phyloP scores from a whole-genome alignment of 1,140 invertebrate genomes.

The Caligus rogercresseyi region DNA sequence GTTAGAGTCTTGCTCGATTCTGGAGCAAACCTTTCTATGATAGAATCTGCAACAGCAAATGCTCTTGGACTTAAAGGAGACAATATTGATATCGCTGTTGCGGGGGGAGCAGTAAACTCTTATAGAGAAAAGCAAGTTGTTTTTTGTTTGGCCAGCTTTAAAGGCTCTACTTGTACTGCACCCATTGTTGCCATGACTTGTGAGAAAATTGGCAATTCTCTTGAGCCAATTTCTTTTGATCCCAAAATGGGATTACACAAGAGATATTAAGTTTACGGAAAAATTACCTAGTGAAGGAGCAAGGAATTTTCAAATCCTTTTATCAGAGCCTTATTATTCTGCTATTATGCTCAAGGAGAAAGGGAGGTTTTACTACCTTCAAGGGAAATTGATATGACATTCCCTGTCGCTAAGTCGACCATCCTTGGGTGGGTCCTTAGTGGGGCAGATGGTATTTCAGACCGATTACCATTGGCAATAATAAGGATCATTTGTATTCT shows the following conservation, averaged over 20 bases:
- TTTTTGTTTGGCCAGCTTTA: not conserved
- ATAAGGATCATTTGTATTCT: not conserved
- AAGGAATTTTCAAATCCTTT: not conserved
- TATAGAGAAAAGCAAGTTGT: not conserved
- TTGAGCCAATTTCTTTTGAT: not conserved
- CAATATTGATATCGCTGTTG: not conserved
- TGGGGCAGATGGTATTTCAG: not conserved
- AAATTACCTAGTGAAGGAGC: not conserved
- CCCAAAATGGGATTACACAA: not conserved
- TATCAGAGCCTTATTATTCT: not conserved
- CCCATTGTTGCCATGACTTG: not conserved
- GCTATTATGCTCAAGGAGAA: not conserved
- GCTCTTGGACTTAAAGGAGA: not conserved
- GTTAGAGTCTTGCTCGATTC: not conserved
- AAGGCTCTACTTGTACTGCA: not conserved
- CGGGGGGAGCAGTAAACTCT: not conserved
- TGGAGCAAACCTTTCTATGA: not conserved
- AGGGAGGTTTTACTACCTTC: not conserved
- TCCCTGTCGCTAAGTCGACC: not conserved
- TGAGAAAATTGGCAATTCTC: not conserved
- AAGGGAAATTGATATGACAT: not conserved
- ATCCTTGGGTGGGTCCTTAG: constrained; percentile 2
- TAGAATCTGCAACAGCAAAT: not conserved
- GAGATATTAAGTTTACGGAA: constrained; percentile 4
- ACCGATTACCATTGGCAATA: too few species aligned